Conservation (phyloP, 2,113 vertebrate genomes). For the Barnardius zonarius region DNA sequence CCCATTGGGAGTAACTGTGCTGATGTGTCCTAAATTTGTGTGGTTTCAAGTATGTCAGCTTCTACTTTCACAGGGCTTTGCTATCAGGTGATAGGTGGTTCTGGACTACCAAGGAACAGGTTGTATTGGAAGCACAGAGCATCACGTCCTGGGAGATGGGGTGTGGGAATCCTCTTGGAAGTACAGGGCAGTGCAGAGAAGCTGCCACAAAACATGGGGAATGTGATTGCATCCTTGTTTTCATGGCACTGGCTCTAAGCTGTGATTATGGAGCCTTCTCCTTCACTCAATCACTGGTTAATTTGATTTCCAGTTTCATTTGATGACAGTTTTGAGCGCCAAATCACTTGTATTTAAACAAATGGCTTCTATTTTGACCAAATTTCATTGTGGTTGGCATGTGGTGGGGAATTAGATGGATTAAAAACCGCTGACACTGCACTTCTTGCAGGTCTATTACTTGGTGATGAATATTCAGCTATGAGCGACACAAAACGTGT, state of each 20-base stretch:
- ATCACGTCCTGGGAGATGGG: not conserved
- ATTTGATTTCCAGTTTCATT: conserved; percentile 62
- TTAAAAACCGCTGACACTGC: not conserved
- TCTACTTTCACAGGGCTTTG: not conserved
- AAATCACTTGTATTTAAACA: conserved; percentile 53
- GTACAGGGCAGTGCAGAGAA: not conserved
- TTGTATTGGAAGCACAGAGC: not conserved
- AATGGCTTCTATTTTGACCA: conserved; percentile 48
- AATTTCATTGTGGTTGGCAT: conserved; percentile 27
- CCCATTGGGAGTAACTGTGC: not conserved
- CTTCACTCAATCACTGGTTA: conserved; percentile 25
- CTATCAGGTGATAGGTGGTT: not conserved
- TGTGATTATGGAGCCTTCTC: conserved; percentile 25
- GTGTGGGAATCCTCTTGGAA: not conserved
- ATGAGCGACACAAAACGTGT: not conserved
- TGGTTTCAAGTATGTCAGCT: not conserved
- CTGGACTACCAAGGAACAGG: not conserved
- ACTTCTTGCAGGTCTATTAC: not conserved
- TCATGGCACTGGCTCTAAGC: not conserved
- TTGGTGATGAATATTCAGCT: conserved; percentile 27
- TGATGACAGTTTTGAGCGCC: conserved; percentile 40
- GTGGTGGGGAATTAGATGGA: not conserved
- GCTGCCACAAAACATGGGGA: not conserved
- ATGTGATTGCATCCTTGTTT: not conserved
- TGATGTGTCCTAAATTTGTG: not conserved